These are phyloP conservation scores for Rhagium mordax DNA, from an alignment of 2,888 invertebrate genomes.

Conservation along the genomic window DNA sequence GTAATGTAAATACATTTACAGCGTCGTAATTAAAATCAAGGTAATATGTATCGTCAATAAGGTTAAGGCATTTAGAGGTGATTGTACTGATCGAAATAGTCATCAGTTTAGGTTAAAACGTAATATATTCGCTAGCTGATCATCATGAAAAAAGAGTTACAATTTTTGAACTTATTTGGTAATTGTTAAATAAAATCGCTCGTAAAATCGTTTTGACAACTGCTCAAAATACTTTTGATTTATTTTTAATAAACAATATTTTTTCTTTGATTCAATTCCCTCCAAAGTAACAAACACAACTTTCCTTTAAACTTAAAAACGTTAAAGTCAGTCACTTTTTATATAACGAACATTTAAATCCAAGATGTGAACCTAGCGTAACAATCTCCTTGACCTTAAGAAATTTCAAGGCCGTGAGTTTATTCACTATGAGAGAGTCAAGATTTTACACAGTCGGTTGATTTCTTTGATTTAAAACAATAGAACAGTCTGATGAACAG, in stretches of 20 bases:
- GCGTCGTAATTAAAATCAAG: background rate
- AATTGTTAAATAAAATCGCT: no score
- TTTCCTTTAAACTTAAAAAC: slow-evolving; percentile 26
- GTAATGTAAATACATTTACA: background rate
- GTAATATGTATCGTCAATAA: background rate
- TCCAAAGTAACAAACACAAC: slow-evolving; percentile 12
- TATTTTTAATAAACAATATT: slow-evolving; percentile 4
- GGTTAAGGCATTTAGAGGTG: background rate
- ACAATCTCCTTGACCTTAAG: slow-evolving; percentile 62
- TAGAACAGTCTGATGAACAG: slow-evolving; percentile 44
- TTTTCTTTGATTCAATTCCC: slow-evolving; percentile 6
- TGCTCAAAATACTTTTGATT: no score
- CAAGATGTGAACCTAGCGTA: slow-evolving; percentile 58
- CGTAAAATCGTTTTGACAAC: no score
- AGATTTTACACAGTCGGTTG: slow-evolving; percentile 52
- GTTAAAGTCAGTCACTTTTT: slow-evolving; percentile 21
- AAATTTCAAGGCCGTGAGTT: slow-evolving; percentile 59
- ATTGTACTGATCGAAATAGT: background rate
- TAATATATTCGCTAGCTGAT: no score
- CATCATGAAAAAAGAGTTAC: no score
- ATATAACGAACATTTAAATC: slow-evolving; percentile 36
- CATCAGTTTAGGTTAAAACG: no score
- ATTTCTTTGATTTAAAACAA: slow-evolving; percentile 54
- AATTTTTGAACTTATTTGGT: no score
- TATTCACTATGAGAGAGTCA: slow-evolving; percentile 56